Conservation (phyloP, 2,797 vertebrate genomes). For the Podargus strigoides region DNA sequence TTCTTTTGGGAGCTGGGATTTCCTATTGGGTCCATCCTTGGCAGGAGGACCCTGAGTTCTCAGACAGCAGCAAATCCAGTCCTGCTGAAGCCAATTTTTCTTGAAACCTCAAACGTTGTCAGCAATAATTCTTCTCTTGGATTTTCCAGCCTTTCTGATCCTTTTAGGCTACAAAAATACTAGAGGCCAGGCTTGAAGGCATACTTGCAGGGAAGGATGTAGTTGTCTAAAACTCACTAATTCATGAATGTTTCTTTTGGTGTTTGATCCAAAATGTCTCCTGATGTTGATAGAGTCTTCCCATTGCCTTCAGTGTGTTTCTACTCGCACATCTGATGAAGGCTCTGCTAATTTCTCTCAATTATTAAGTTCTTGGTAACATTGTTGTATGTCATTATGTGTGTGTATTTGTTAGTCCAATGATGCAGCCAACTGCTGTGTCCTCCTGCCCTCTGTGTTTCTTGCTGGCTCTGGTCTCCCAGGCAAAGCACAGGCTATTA, state of each 20-base stretch:
- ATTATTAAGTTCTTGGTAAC: neutral
- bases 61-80: neutral
- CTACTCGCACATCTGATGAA: fast-evolving
- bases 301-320: neutral
- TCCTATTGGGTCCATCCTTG: neutral
- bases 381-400: neutral
- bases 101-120: neutral
- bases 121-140: neutral
- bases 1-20: neutral
- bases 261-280: neutral
- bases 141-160: neutral
- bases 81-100: neutral
- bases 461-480: neutral
- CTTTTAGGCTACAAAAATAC: neutral
- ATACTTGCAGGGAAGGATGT: neutral
- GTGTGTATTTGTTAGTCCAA: neutral
- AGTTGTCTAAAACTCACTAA: neutral
- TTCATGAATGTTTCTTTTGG: neutral
- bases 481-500: neutral
- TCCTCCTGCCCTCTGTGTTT: neutral
- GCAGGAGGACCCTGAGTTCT: neutral
- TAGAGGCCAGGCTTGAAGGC: neutral
- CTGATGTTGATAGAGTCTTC: neutral
- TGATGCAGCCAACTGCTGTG: neutral
- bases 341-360: neutral